phyloP scores from a whole-genome alignment of 2,113 vertebrate genomes.

The Galbula dea region DNA sequence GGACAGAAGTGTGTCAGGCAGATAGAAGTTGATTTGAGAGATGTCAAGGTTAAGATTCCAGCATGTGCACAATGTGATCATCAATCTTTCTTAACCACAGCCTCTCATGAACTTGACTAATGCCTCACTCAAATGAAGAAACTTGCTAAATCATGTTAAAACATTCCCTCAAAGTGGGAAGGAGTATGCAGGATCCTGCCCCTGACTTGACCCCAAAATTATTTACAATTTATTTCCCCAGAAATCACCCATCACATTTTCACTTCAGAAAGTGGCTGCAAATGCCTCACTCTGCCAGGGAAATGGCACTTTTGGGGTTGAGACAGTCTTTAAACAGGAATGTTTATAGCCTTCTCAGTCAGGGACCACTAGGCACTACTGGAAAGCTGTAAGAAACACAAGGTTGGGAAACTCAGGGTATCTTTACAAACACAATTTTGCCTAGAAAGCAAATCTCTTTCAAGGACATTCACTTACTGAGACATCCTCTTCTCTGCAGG shows the following conservation, averaged over 20 bases:
- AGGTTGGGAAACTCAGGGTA: background rate
- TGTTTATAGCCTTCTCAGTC: background rate
- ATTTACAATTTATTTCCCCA: background rate
- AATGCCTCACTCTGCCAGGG: background rate
- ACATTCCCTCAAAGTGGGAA: background rate
- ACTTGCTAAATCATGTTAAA: background rate
- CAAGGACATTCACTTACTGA: background rate
- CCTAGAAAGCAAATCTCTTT: background rate
- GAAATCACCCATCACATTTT: background rate
- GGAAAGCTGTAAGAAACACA: background rate
- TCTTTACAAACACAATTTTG: background rate
- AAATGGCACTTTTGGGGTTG: background rate
- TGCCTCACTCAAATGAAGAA: background rate
- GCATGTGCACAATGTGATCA: background rate
- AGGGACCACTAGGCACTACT: background rate
- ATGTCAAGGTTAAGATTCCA: background rate
- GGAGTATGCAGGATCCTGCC: background rate
- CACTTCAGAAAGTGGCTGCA: background rate
- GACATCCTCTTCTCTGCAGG: background rate
- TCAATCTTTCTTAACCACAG: background rate
- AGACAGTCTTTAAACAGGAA: background rate
- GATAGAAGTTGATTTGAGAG: background rate
- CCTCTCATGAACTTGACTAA: too few relatives aligned
- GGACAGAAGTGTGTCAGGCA: fast-evolving
- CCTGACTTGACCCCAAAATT: background rate